Conservation (phyloP, 2,888 invertebrate genomes). For the Lepidocyrtoides sp. region DNA sequence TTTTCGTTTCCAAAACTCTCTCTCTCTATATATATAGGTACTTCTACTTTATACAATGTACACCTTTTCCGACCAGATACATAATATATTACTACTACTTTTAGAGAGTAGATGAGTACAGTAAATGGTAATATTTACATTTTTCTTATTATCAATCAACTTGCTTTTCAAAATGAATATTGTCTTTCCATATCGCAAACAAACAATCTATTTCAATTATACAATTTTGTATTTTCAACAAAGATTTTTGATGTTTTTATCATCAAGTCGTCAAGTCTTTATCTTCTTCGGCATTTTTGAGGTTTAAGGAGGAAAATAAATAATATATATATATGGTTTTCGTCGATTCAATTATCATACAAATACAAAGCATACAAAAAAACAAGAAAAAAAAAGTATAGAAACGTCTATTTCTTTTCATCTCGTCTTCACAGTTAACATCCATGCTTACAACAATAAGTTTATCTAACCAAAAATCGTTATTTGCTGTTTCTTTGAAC, state of each 20-base stretch:
- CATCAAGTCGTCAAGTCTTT: slow-evolving; percentile 19
- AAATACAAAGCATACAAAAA: no score
- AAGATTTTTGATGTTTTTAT: slow-evolving; percentile 37
- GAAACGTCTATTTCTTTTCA: background rate
- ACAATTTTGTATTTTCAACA: slow-evolving; percentile 68
- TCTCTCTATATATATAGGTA: no score
- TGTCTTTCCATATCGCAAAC: slow-evolving; percentile 76
- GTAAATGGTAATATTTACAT: background rate
- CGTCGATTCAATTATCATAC: background rate
- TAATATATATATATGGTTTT: slow-evolving; percentile 6
- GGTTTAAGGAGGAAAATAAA: background rate
- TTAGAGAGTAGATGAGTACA: background rate
- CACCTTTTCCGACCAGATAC: background rate
- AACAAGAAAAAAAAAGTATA: no score
- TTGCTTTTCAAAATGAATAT: slow-evolving; percentile 74
- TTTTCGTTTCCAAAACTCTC: no score
- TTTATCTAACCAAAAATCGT: no score
- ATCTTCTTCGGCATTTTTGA: slow-evolving; percentile 31
- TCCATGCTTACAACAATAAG: no score
- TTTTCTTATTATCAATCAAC: slow-evolving; percentile 19
- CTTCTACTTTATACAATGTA: no score
- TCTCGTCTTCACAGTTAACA: no score
- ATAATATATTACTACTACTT: background rate
- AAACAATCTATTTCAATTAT: slow-evolving; percentile 54
- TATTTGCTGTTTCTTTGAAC: no score